Percentiles rank a stretch among this genome's conserved stretches.
Evolutionary conservation across 2,888 invertebrate species (phyloP).

Genomic region (Diplolepis rosae): DNA sequence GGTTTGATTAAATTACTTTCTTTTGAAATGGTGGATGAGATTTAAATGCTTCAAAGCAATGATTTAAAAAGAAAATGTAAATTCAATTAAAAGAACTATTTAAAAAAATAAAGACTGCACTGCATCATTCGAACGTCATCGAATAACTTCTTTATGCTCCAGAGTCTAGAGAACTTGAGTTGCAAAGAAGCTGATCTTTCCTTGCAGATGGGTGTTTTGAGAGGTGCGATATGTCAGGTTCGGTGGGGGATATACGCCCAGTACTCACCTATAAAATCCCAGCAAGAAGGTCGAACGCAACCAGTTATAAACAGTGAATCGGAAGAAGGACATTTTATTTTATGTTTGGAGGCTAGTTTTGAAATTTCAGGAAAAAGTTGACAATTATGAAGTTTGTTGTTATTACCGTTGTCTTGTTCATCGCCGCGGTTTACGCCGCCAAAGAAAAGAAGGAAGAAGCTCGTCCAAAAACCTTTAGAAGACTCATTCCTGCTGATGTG

Average conservation of each 20-base stretch:
- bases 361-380: constrained; percentile 11
- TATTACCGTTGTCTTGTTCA: constrained; percentile 76
- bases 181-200: constrained; percentile 38
- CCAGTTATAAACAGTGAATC: constrained; percentile 69
- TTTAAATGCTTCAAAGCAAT: too few species aligned
- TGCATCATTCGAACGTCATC: too few species aligned
- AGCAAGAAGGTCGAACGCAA: constrained; percentile 63
- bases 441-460: constrained; percentile 75
- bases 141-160: constrained; percentile 4
- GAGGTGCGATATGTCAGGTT: constrained; percentile 43
- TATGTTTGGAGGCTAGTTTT: neutral
- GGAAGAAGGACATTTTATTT: constrained; percentile 51
- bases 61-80: too few species aligned
- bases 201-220: constrained; percentile 48
- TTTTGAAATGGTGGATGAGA: too few species aligned
- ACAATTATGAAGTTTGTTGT: constrained; percentile 73
- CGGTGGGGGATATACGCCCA: constrained; percentile 60
- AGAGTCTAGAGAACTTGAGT: too few species aligned
- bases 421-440: constrained; percentile 75
- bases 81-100: too few species aligned
- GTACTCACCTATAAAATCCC: constrained; percentile 68
- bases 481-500: constrained; percentile 92
- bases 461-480: constrained; percentile 83
- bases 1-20: too few species aligned
- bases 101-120: too few species aligned